Evolutionary conservation across 2,888 invertebrate genomes (phyloP).

Genomic region (Subacronicta megacephala): DNA sequence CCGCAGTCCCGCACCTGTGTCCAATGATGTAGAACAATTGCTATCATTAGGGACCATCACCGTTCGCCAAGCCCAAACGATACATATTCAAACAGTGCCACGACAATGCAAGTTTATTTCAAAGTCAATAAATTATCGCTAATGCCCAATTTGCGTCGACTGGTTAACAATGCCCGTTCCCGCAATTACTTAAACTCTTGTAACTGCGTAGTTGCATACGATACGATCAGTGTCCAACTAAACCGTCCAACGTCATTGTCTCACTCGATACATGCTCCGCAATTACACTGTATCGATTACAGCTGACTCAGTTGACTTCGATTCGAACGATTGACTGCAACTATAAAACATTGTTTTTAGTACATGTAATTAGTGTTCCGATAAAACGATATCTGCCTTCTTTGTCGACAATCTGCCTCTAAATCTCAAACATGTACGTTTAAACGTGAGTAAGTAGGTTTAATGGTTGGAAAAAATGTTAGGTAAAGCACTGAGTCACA

Average conservation of each 20-base stretch:
- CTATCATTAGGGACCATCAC: slow-evolving; percentile 84
- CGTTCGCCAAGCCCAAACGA: slow-evolving; percentile 77
- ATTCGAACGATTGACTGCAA: slow-evolving; percentile 80
- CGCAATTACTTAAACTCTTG: slow-evolving; percentile 89
- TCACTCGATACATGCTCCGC: slow-evolving; percentile 83
- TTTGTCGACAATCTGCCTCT: slow-evolving; percentile 64
- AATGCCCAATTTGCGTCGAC: slow-evolving; percentile 89
- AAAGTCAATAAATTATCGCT: slow-evolving; percentile 88
- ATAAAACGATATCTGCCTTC: slow-evolving; percentile 72
- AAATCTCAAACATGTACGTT: slow-evolving; percentile 65
- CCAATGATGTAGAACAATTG: slow-evolving; percentile 87
- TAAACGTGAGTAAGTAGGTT: slow-evolving; percentile 61
- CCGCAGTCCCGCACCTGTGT: slow-evolving; percentile 85
- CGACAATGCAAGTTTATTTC: slow-evolving; percentile 86
- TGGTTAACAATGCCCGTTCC: slow-evolving; percentile 88
- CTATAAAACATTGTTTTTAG: slow-evolving; percentile 84
- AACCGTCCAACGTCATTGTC: slow-evolving; percentile 81
- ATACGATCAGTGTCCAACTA: slow-evolving; percentile 81
- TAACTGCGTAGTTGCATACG: slow-evolving; percentile 81
- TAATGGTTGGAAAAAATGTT: slow-evolving; percentile 59
- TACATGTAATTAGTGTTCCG: slow-evolving; percentile 80
- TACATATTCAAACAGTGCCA: slow-evolving; percentile 86
- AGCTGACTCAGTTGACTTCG: slow-evolving; percentile 80
- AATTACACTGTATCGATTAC: slow-evolving; percentile 88
- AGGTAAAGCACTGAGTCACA: slow-evolving; percentile 67